Evolutionary conservation across 1,140 invertebrate genomes (phyloP), one percentile per base, ranked within the genome.

Genomic region (Phocides pigmalion): DNA sequence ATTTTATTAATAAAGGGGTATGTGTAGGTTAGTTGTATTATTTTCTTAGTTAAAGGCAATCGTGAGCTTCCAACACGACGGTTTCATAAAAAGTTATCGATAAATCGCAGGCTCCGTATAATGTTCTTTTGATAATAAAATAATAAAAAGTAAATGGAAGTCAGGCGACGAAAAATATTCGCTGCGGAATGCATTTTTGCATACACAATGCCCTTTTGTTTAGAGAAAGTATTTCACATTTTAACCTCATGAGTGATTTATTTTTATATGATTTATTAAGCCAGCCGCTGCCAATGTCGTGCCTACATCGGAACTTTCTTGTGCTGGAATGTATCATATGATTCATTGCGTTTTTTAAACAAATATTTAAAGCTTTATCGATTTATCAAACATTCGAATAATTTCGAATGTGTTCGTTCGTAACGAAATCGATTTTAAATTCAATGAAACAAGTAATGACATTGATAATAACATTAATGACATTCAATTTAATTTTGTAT

Each of bases 191-290:
- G 85, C 84, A 81, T 83, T 87, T 89, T 86, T 90, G 86, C 86
- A 89, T 89, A 76, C 81, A 90, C 87, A 89, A 89, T 85, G 81
- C 83, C 70, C 84, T 87, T 89, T 91, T 89, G 87, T 89, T 89
- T 91, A 87, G 82, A 85, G 85, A 87, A 89, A 89, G 86, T 89
- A 88, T 90, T 90, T 89, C 87, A 87, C 87, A 88, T 90, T 82
- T 79, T 77, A 81, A 84, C 74, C 71, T 81, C 74, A 56, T 72
- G 81, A 83, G 72, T 87, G 85, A 88, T 87, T 87, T 88, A 88
- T 90, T 89, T 88, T 87, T 85, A 76, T 84, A 89, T 89, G 83
- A 91, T 89, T 89, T 87, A 90, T 88, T 81, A 81, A 76, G 62
- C 68, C 68, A 69, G 53, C 68, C 56, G 69, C 63, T 20, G 53